phyloP scores from a whole-genome alignment of 2,888 invertebrate genomes.

The Himalopsyche anomala region DNA sequence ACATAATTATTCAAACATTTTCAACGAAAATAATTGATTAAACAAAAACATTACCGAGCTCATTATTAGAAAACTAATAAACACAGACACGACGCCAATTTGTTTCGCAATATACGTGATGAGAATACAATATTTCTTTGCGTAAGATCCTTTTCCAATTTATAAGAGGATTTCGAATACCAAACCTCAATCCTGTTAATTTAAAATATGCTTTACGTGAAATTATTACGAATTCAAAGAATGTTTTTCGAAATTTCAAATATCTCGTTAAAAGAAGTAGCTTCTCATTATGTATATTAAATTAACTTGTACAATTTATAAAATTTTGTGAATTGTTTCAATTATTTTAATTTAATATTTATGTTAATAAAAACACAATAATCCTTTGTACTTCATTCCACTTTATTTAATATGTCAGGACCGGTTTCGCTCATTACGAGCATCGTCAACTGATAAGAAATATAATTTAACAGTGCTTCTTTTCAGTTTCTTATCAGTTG shows the following conservation, averaged over 20 bases:
- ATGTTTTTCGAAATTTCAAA: conserved; percentile 29
- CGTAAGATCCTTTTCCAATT: conserved; percentile 32
- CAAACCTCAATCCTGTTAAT: conserved; percentile 39
- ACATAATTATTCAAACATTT: background rate
- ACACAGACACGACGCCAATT: conserved; percentile 31
- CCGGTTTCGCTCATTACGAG: too few species aligned
- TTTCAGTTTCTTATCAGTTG: too few species aligned
- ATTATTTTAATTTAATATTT: background rate
- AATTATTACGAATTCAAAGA: conserved; percentile 28
- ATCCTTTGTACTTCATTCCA: too few species aligned
- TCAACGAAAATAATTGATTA: background rate
- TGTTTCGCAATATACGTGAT: conserved; percentile 34
- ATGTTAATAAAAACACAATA: too few species aligned
- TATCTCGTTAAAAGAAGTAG: background rate
- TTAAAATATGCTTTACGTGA: conserved; percentile 38
- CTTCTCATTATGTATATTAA: conserved; percentile 15
- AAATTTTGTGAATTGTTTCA: background rate
- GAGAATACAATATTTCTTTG: conserved; percentile 35
- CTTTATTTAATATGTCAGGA: too few species aligned
- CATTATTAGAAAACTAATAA: conserved; percentile 14
- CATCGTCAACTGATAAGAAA: too few species aligned
- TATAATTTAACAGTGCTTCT: too few species aligned
- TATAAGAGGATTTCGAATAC: conserved; percentile 38
- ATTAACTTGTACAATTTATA: background rate
- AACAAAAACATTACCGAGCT: background rate